These are phyloP conservation scores for Botia kubotai DNA, from an alignment of 2,797 vertebrate genomes.

Conservation along the genomic window DNA sequence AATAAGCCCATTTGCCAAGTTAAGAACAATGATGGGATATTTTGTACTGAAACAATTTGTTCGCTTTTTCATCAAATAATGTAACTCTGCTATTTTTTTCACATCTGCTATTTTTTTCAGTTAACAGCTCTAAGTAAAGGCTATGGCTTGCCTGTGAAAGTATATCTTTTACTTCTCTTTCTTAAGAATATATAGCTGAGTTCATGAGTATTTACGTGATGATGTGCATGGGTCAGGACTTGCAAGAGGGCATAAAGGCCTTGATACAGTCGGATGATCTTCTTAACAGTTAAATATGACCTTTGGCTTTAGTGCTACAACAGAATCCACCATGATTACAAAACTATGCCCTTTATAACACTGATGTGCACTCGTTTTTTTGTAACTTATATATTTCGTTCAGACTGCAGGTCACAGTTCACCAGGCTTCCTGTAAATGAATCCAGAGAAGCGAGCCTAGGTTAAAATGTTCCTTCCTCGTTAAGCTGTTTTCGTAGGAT, in stretches of 20 bases:
- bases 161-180: conserved; percentile 34
- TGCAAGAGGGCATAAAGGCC: conserved; percentile 68
- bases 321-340: conserved; percentile 69
- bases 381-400: conserved; percentile 62
- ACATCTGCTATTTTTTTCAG: not conserved
- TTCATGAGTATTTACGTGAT: conserved; percentile 5
- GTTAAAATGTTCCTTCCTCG: conserved; percentile 33
- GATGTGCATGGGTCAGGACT: conserved; percentile 26
- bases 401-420: conserved; percentile 49
- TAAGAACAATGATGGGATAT: not conserved
- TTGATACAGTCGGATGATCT: conserved; percentile 80
- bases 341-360: conserved; percentile 70
- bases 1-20: not conserved
- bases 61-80: not conserved
- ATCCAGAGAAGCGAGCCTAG: conserved; percentile 24
- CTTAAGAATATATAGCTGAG: not conserved
- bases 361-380: conserved; percentile 70
- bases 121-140: not conserved
- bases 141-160: not conserved
- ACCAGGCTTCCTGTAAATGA: conserved; percentile 43
- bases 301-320: conserved; percentile 72
- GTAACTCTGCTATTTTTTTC: too few species aligned
- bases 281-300: conserved; percentile 82
- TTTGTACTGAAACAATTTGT: not conserved
- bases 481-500: conserved; percentile 51